These are phyloP conservation scores for Sebastes reedi DNA, from an alignment of 2,797 vertebrate species.

Conservation along the genomic window DNA sequence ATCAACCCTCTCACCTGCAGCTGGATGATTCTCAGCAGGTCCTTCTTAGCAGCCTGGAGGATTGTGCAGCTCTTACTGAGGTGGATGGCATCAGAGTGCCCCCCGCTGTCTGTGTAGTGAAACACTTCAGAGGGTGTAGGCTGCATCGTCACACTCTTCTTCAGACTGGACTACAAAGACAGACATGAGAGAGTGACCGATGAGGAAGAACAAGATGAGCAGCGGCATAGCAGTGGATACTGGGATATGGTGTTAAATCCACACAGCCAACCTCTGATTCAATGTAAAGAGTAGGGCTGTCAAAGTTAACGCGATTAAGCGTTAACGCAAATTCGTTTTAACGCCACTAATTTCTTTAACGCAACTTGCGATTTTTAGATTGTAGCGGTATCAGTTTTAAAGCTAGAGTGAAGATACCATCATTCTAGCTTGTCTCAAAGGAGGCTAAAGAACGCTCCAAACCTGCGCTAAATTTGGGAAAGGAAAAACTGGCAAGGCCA, in stretches of 20 bases:
- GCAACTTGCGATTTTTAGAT: too few relatives aligned
- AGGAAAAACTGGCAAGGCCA: too few relatives aligned
- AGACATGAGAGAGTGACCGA: background rate
- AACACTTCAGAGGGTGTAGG: conserved; percentile 87
- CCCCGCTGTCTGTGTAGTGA: conserved; percentile 82
- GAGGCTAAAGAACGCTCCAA: too few relatives aligned
- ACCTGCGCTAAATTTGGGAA: too few relatives aligned
- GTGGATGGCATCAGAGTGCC: conserved; percentile 69
- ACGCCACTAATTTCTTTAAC: too few relatives aligned
- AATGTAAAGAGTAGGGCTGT: background rate
- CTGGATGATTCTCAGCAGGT: conserved; percentile 90
- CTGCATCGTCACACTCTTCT: conserved; percentile 89
- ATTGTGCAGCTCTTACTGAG: conserved; percentile 84
- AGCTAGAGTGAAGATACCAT: too few relatives aligned
- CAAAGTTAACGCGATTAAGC: too few relatives aligned
- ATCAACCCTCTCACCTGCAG: conserved; percentile 84
- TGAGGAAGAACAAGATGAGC: background rate
- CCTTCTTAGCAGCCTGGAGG: conserved; percentile 91
- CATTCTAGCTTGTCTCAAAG: too few relatives aligned
- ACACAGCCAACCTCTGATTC: background rate
- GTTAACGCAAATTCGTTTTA: too few relatives aligned
- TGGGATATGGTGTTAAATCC: background rate
- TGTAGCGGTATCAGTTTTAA: too few relatives aligned
- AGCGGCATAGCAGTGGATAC: background rate
- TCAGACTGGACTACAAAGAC: conserved; percentile 76